Percentiles rank a stretch among this genome's conserved stretches.
phyloP scores from a whole-genome alignment of 2,797 vertebrate genomes.

The Staurois parvus region DNA sequence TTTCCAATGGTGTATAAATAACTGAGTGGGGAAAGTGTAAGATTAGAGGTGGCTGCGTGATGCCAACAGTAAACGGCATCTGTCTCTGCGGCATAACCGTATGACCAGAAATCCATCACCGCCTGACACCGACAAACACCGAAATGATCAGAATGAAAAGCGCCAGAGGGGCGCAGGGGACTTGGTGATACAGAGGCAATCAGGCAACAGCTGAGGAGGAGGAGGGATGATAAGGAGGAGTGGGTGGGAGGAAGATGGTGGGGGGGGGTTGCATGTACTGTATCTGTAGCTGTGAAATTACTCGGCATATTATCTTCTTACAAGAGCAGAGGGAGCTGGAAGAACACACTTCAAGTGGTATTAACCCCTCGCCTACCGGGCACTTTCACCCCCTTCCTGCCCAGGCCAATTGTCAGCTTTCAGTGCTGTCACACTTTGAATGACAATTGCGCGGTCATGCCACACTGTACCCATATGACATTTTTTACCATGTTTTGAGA shows the following conservation, averaged over 20 bases:
- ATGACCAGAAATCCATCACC: conserved; percentile 37
- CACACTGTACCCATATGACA: too few relatives aligned
- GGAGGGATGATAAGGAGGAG: conserved; percentile 19
- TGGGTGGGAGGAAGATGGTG: conserved; percentile 44
- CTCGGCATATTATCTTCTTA: background rate
- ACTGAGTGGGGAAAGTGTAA: too few relatives aligned
- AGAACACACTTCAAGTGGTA: too few relatives aligned
- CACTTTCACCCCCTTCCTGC: too few relatives aligned
- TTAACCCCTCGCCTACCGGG: too few relatives aligned
- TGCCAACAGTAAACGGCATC: conserved; percentile 9
- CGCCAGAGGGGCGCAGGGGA: conserved; percentile 51
- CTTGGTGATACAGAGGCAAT: conserved; percentile 12
- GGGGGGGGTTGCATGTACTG: conserved; percentile 15
- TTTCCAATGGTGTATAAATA: conserved; percentile 22
- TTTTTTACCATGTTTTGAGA: too few relatives aligned
- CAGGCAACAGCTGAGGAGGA: conserved; percentile 48
- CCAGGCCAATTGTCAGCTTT: too few relatives aligned
- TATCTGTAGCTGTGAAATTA: conserved; percentile 18
- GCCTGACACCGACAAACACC: conserved; percentile 20
- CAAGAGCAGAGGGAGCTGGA: background rate
- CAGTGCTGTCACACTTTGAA: too few relatives aligned
- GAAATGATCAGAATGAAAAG: conserved; percentile 42
- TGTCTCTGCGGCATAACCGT: background rate
- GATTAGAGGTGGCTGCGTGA: conserved; percentile 1
- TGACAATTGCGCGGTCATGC: too few relatives aligned